Evolutionary conservation across 2,113 vertebrate species (phyloP).

Genomic region (Fulica atra): DNA sequence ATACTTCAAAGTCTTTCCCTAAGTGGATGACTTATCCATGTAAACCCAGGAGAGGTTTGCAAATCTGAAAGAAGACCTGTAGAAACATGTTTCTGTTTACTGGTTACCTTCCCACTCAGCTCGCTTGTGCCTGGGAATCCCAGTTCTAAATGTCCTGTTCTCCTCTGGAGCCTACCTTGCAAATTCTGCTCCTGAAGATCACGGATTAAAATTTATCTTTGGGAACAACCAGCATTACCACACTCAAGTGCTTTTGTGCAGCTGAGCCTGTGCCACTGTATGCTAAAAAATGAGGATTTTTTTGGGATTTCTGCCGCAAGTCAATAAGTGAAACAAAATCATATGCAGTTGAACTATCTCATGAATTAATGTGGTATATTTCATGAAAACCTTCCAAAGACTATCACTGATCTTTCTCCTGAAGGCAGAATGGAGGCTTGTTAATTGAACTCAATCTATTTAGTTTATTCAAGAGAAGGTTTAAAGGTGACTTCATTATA

Average conservation of each 20-base stretch:
- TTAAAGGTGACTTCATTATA: neutral
- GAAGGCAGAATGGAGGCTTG: neutral
- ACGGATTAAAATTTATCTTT: neutral
- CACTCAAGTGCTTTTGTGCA: neutral
- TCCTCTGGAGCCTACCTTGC: neutral
- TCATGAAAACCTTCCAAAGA: neutral
- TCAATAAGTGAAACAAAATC: neutral
- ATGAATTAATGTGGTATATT: neutral
- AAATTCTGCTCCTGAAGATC: neutral
- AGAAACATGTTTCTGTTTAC: neutral
- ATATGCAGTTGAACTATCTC: neutral
- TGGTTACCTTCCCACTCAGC: neutral
- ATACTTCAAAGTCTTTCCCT: neutral
- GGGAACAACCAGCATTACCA: neutral
- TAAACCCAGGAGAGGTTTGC: neutral
- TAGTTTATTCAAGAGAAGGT: neutral
- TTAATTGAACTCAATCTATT: neutral
- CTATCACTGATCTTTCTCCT: neutral
- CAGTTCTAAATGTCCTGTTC: neutral
- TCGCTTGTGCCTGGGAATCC: neutral
- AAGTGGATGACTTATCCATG: neutral
- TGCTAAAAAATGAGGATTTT: neutral
- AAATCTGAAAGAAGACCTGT: neutral
- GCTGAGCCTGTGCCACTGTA: neutral
- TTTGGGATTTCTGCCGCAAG: neutral